A percentile compares a stretch with the other conserved stretches of the same genome.
Conservation (phyloP, 2,797 vertebrate species). For the Galago senegalensis region DNA sequence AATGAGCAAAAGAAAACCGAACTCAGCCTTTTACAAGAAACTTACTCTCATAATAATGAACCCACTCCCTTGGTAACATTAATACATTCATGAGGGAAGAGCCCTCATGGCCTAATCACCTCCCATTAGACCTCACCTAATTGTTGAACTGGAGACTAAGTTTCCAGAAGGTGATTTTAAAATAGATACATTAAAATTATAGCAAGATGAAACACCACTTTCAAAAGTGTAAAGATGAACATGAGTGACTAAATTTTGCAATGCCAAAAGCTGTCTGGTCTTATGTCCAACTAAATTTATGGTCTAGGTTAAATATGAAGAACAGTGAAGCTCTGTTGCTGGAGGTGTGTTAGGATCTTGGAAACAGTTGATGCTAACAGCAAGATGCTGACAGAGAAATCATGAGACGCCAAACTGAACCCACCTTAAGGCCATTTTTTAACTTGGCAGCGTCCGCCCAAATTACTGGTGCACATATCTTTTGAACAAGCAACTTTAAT, state of each 20-base stretch:
- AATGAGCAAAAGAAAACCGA: neutral
- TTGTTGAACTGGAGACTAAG: neutral
- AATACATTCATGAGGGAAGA: neutral
- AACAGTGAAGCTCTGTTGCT: neutral
- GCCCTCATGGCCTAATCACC: neutral
- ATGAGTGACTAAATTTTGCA: neutral
- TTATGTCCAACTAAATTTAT: neutral
- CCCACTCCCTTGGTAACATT: neutral
- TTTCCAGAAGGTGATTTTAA: neutral
- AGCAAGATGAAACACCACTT: neutral
- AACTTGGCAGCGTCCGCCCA: neutral
- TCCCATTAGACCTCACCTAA: neutral
- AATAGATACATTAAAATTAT: neutral
- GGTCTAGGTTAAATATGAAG: neutral
- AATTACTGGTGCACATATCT: neutral
- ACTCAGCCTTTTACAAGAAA: neutral
- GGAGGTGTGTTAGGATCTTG: neutral
- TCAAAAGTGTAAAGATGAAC: neutral
- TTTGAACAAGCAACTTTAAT: neutral
- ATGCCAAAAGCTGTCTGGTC: neutral
- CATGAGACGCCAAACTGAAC: neutral
- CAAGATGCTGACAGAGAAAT: neutral
- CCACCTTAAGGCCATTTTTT: neutral
- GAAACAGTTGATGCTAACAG: neutral
- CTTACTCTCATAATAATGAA: neutral